Evolutionary conservation across 1,140 invertebrate genomes (phyloP).

Genomic region (Drosophila bocki): DNA sequence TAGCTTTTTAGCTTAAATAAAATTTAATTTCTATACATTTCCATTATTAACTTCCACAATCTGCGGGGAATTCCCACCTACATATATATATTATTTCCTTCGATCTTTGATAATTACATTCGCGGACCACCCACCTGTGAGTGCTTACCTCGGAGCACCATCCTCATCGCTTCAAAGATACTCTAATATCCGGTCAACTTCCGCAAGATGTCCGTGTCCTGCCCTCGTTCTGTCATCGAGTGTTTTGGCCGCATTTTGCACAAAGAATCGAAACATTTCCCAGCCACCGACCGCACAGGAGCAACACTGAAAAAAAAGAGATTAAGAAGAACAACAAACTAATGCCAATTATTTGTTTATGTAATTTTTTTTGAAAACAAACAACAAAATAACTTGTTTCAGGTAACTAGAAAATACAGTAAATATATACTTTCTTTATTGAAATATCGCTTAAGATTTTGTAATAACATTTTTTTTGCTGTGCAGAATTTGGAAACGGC

Average conservation of each 20-base stretch:
- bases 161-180: slow-evolving; percentile 15
- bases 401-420: neutral
- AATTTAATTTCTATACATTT: neutral
- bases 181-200: slow-evolving; percentile 57
- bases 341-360: neutral
- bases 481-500: slow-evolving; percentile 12
- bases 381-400: neutral
- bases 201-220: slow-evolving; percentile 28
- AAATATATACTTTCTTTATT: neutral
- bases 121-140: slow-evolving; percentile 48
- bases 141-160: slow-evolving; percentile 9
- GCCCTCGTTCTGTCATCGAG: slow-evolving; percentile 33
- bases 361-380: neutral
- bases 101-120: slow-evolving; percentile 6
- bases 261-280: slow-evolving; percentile 30
- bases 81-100: slow-evolving; percentile 20
- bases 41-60: neutral
- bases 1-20: neutral
- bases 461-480: neutral
- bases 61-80: neutral
- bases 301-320: slow-evolving; percentile 8
- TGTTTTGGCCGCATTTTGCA: slow-evolving; percentile 50
- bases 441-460: neutral
- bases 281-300: slow-evolving; percentile 30
- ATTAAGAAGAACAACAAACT: too few species aligned